Evolutionary conservation across 2,797 vertebrate species (phyloP).

Genomic region (Gila robusta): DNA sequence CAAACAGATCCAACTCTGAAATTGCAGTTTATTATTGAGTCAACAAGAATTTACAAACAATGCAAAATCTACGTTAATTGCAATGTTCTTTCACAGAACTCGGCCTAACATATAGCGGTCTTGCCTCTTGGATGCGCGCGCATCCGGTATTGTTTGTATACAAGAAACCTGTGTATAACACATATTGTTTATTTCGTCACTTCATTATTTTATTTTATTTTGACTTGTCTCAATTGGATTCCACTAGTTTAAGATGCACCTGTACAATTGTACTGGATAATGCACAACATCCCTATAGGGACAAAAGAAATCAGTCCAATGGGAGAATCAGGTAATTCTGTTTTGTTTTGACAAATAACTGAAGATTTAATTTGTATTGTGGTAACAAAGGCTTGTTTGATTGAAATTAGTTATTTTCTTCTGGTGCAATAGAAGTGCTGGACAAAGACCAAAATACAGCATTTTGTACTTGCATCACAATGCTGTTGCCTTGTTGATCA

Average conservation of each 20-base stretch:
- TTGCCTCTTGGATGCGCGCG: too few species aligned
- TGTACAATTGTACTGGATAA: neutral
- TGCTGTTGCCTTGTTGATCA: conserved; percentile 7
- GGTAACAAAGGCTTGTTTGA: conserved; percentile 11
- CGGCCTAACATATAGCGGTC: too few species aligned
- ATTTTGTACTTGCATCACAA: neutral
- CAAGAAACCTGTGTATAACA: neutral
- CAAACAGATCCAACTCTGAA: too few species aligned
- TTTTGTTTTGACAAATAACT: conserved; percentile 22
- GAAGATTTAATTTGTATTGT: conserved; percentile 14
- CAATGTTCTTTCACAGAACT: too few species aligned
- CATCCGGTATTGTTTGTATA: too few species aligned
- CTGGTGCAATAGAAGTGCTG: neutral
- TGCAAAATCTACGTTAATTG: too few species aligned
- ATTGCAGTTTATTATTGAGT: too few species aligned
- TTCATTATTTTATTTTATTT: neutral
- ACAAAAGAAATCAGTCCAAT: neutral
- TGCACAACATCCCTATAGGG: conserved; percentile 2
- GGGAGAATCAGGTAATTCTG: neutral
- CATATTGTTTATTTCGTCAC: neutral
- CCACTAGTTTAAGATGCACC: neutral
- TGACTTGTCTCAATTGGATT: neutral
- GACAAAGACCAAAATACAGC: neutral
- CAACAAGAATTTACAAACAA: too few species aligned
- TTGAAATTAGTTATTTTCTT: neutral